Percentiles rank a stretch among this genome's conserved stretches.
phyloP scores from a whole-genome alignment of 1,140 invertebrate genomes.

The Araneus ventricosus region DNA sequence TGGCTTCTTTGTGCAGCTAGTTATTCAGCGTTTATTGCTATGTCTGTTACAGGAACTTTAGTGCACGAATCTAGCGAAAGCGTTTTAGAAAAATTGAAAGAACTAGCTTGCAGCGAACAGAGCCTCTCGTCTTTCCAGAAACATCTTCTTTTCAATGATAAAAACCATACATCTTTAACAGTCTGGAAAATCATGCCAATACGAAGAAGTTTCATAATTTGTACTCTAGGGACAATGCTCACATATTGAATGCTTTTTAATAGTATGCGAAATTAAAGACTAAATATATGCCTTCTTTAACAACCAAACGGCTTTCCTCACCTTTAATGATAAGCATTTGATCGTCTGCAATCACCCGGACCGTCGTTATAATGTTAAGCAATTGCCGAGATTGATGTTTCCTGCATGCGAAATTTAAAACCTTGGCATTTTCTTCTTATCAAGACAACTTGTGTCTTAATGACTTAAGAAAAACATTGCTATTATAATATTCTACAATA shows the following conservation, averaged over 20 bases:
- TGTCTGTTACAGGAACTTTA: not conserved
- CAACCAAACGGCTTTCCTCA: no score
- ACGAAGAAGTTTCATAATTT: not conserved
- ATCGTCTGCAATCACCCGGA: no score
- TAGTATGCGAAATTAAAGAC: not conserved
- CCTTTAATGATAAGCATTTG: no score
- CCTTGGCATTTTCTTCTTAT: no score
- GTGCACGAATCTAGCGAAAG: not conserved
- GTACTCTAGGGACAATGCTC: not conserved
- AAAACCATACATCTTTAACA: not conserved
- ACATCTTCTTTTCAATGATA: not conserved
- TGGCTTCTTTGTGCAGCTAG: not conserved
- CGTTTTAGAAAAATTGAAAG: no score
- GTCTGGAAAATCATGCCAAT: constrained; percentile 32
- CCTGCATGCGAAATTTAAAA: no score
- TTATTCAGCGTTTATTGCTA: not conserved
- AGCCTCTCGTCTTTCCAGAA: not conserved
- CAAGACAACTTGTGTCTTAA: no score
- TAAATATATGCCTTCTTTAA: no score
- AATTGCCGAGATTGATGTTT: no score
- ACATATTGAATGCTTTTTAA: constrained; percentile 3
- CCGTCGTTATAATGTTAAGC: no score
- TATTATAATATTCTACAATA: no score
- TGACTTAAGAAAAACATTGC: no score
- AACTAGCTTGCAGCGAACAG: not conserved